phyloP scores from a whole-genome alignment of 2,797 vertebrate genomes.

The Oophaga sylvatica region DNA sequence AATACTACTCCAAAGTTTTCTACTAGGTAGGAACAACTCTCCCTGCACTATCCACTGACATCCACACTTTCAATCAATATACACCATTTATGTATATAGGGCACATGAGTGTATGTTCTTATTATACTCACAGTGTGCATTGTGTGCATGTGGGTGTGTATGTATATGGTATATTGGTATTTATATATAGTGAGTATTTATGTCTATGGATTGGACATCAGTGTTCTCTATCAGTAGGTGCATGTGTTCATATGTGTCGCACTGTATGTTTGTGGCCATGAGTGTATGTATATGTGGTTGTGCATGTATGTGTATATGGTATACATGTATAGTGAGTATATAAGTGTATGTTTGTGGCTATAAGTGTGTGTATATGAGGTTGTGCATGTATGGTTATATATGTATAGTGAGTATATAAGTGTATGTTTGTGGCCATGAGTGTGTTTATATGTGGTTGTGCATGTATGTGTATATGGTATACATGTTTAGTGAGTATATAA shows the following conservation, averaged over 20 bases:
- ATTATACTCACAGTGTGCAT: neutral
- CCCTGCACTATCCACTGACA: conserved; percentile 66
- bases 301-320: neutral
- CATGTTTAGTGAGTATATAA: too few relatives aligned
- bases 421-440: neutral
- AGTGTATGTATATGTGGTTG: neutral
- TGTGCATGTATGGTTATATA: neutral
- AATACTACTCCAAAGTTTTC: conserved; percentile 80
- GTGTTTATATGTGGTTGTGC: neutral
- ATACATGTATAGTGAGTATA: too few relatives aligned
- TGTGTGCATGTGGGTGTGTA: too few relatives aligned
- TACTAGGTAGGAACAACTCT: conserved; percentile 74
- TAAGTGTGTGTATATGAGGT: neutral
- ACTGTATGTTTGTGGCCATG: neutral
- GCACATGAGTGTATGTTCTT: neutral
- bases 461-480: neutral
- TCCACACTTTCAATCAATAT: neutral
- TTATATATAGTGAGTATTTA: too few relatives aligned
- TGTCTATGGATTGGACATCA: neutral
- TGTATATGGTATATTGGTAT: too few relatives aligned
- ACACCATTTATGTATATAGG: neutral
- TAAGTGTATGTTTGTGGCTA: neutral
- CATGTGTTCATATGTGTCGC: neutral
- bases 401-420: too few relatives aligned
- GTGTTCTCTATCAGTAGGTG: neutral